These are phyloP conservation scores for Clarias batrachus DNA, from an alignment of 2,113 vertebrate species.

Conservation along the genomic window DNA sequence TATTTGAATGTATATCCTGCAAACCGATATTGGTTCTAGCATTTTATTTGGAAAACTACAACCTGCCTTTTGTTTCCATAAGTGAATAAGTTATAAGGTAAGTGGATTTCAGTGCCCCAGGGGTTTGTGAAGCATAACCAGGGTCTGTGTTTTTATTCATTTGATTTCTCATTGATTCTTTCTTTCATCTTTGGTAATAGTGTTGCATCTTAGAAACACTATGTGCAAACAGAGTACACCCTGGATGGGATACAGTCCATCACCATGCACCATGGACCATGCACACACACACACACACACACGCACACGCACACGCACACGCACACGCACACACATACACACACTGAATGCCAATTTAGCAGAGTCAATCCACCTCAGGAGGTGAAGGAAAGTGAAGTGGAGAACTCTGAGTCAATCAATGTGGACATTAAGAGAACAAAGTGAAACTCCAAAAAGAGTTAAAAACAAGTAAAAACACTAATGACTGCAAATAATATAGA, in stretches of 20 bases:
- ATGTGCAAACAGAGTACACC: background rate
- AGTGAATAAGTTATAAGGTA: background rate
- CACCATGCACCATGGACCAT: no score
- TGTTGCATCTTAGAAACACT: background rate
- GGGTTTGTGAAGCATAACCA: background rate
- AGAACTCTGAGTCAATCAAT: no score
- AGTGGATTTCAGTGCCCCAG: background rate
- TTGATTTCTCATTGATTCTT: background rate
- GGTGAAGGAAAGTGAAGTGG: no score
- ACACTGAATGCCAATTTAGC: no score
- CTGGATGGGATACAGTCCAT: background rate
- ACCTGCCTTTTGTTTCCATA: background rate
- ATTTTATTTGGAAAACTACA: background rate
- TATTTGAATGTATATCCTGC: background rate
- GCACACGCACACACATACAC: no score
- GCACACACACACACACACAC: no score
- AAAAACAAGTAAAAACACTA: no score
- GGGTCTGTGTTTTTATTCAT: background rate
- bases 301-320: no score
- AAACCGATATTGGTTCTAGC: background rate
- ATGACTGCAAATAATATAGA: no score
- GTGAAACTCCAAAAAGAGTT: no score
- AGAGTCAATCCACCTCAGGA: no score
- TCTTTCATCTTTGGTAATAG: background rate
- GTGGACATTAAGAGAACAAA: no score